phyloP scores from a whole-genome alignment of 2,113 vertebrate species.

The Epinephelus moara region DNA sequence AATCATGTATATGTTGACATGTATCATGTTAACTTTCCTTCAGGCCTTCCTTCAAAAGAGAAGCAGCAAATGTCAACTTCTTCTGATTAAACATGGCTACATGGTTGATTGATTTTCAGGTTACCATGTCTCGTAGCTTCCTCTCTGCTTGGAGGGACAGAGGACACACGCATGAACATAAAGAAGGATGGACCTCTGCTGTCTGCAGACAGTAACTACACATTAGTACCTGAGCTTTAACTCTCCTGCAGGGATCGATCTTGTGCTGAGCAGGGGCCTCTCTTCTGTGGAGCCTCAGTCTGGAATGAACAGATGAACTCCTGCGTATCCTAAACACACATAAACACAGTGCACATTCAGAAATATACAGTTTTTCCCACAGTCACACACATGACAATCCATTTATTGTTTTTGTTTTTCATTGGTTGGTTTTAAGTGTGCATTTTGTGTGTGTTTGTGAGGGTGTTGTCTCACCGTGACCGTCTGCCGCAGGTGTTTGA shows the following conservation, averaged over 20 bases:
- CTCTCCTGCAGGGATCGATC: slow-evolving; percentile 94
- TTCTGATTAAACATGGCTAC: neutral
- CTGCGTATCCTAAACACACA: slow-evolving; percentile 88
- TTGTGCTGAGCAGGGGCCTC: slow-evolving; percentile 87
- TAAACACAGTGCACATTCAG: neutral
- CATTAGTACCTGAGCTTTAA: slow-evolving; percentile 89
- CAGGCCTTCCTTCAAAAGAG: too few relatives aligned
- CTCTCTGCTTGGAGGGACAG: slow-evolving; percentile 86
- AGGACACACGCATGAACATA: neutral
- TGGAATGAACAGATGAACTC: slow-evolving; percentile 93
- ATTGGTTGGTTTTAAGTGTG: neutral
- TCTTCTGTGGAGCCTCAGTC: slow-evolving; percentile 87
- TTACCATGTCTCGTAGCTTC: slow-evolving; percentile 94
- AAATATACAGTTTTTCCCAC: neutral
- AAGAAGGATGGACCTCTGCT: slow-evolving; percentile 41
- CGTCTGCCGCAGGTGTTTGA: slow-evolving; percentile 93
- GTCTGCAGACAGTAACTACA: slow-evolving; percentile 1
- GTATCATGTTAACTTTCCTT: too few relatives aligned
- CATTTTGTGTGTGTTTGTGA: neutral
- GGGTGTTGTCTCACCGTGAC: slow-evolving; percentile 85
- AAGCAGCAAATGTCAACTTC: neutral
- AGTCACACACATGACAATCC: neutral
- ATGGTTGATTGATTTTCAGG: neutral
- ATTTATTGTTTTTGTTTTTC: neutral
- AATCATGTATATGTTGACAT: neutral